Conservation (phyloP, 2,888 invertebrate species). For the Xestia c-nigrum region DNA sequence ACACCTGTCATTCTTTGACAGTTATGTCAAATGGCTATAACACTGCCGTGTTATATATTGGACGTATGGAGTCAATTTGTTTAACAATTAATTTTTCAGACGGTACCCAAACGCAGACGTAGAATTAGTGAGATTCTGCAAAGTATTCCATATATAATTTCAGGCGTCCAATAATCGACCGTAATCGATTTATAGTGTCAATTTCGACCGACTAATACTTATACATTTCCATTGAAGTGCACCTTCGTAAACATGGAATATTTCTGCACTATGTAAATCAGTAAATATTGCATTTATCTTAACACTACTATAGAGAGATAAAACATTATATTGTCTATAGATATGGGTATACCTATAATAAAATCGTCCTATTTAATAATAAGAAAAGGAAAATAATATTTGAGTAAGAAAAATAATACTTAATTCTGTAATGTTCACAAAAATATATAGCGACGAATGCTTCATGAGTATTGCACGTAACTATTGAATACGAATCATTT, state of each 20-base stretch:
- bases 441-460: slow-evolving; percentile 57
- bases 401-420: slow-evolving; percentile 72
- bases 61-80: background rate
- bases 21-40: background rate
- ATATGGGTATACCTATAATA: slow-evolving; percentile 66
- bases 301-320: slow-evolving; percentile 69
- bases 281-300: slow-evolving; percentile 67
- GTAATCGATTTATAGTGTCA: slow-evolving; percentile 10
- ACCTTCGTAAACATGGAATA: slow-evolving; percentile 55
- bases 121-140: slow-evolving; percentile 49
- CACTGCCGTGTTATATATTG: background rate
- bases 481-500: slow-evolving; percentile 21
- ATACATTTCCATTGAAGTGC: slow-evolving; percentile 6
- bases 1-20: background rate
- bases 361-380: slow-evolving; percentile 65
- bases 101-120: slow-evolving; percentile 25
- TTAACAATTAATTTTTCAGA: background rate
- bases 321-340: slow-evolving; percentile 66
- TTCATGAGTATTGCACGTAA: slow-evolving; percentile 48
- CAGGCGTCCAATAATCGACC: slow-evolving; percentile 19
- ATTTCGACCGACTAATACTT: background rate
- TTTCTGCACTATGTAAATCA: slow-evolving; percentile 41
- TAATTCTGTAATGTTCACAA: slow-evolving; percentile 66
- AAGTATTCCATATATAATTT: slow-evolving; percentile 45
- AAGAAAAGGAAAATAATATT: slow-evolving; percentile 67